Conservation (phyloP, 2,888 invertebrate genomes). For the Campoplex nolae region DNA sequence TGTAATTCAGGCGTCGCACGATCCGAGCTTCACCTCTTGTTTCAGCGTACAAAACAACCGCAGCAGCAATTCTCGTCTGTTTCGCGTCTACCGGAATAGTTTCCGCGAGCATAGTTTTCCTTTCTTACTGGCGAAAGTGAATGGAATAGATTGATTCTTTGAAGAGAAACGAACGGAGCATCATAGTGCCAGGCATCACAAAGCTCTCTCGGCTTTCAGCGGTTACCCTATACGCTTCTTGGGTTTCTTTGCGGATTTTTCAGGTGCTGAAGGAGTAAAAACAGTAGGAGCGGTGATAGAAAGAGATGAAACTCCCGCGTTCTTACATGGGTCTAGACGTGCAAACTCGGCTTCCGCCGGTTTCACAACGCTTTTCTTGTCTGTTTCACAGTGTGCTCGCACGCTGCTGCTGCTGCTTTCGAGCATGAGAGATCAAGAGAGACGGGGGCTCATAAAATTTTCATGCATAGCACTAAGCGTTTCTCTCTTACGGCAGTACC, state of each 20-base stretch:
- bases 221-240: conserved; percentile 30
- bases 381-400: conserved; percentile 27
- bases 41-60: neutral
- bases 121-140: conserved; percentile 39
- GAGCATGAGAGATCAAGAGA: conserved; percentile 53
- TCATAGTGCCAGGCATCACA: conserved; percentile 21
- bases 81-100: conserved; percentile 12
- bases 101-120: conserved; percentile 14
- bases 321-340: conserved; percentile 22
- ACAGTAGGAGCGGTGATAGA: neutral
- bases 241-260: conserved; percentile 41
- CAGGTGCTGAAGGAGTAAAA: conserved; percentile 21
- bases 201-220: conserved; percentile 38
- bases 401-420: neutral
- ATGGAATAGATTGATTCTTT: conserved; percentile 60
- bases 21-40: neutral
- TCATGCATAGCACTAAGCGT: conserved; percentile 62
- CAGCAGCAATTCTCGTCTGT: neutral
- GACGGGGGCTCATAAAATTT: conserved; percentile 68
- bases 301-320: conserved; percentile 6
- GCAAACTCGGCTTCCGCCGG: conserved; percentile 50
- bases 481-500: neutral
- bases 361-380: conserved; percentile 13
- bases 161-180: conserved; percentile 27
- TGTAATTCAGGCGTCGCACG: neutral